phyloP scores from a whole-genome alignment of 2,888 invertebrate species.

The Caenorhabditis panamensis region DNA sequence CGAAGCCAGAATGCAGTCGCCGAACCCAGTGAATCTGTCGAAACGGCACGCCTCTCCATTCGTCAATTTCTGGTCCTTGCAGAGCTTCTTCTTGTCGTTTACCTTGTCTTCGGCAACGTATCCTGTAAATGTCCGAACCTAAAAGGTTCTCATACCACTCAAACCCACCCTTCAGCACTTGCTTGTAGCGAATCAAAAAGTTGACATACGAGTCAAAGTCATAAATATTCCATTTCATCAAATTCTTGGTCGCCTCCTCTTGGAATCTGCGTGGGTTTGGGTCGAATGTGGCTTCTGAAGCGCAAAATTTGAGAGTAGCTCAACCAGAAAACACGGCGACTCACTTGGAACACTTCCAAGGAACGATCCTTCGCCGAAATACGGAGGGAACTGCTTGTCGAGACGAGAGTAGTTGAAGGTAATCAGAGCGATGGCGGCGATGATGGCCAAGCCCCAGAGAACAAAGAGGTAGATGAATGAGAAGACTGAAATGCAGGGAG shows the following conservation, averaged over 20 bases:
- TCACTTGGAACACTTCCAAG: slow-evolving; percentile 61
- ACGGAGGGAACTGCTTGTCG: slow-evolving; percentile 50
- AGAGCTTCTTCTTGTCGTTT: slow-evolving; percentile 8
- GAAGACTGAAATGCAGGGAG: slow-evolving; percentile 40
- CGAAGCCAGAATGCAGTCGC: slow-evolving; percentile 44
- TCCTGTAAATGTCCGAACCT: background rate
- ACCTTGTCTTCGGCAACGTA: background rate
- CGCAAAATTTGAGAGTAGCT: background rate
- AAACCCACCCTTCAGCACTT: slow-evolving; percentile 54
- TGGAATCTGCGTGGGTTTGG: slow-evolving; percentile 60
- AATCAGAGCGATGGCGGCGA: slow-evolving; percentile 35
- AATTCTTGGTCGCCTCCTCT: slow-evolving; percentile 36
- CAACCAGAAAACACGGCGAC: slow-evolving; percentile 4
- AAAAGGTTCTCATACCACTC: background rate
- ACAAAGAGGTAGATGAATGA: slow-evolving; percentile 55
- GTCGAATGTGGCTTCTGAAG: slow-evolving; percentile 57
- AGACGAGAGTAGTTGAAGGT: slow-evolving; percentile 49
- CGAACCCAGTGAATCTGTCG: slow-evolving; percentile 40
- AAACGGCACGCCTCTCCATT: slow-evolving; percentile 37
- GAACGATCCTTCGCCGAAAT: slow-evolving; percentile 62
- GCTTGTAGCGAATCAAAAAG: slow-evolving; percentile 58
- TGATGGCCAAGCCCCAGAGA: slow-evolving; percentile 57
- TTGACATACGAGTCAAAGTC: slow-evolving; percentile 51
- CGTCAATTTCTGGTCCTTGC: slow-evolving; percentile 36
- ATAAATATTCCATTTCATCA: slow-evolving; percentile 60